Evolutionary conservation across 1,140 invertebrate species (phyloP).

Genomic region (Ladona fulva): DNA sequence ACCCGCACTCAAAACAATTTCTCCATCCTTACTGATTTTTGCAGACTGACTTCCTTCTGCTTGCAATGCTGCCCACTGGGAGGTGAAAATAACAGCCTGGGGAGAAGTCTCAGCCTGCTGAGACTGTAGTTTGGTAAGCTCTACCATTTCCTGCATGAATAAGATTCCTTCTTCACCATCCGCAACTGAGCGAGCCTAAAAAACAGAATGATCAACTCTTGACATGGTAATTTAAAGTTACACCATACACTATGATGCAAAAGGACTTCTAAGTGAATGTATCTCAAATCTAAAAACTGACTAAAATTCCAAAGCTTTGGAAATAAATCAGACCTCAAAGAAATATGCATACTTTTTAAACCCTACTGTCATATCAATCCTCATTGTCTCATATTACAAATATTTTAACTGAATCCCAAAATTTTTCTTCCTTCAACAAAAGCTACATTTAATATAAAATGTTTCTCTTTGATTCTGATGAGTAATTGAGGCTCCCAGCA

Average conservation of each 20-base stretch:
- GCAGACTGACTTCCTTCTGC: constrained; percentile 26
- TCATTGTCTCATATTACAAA: too few relatives aligned
- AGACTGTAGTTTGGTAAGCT: constrained; percentile 66
- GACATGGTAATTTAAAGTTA: constrained; percentile 14
- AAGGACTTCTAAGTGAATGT: not conserved
- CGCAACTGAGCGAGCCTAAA: constrained; percentile 67
- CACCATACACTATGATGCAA: not conserved
- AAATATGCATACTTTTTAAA: too few relatives aligned
- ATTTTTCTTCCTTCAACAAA: too few relatives aligned
- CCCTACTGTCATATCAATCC: too few relatives aligned
- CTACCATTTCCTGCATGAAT: constrained; percentile 97
- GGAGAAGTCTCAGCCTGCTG: constrained; percentile 50
- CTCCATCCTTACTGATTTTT: constrained; percentile 25
- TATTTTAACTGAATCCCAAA: too few relatives aligned
- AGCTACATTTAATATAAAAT: too few relatives aligned
- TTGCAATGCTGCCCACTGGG: not conserved
- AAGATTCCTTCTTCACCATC: constrained; percentile 86
- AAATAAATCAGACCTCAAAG: too few relatives aligned
- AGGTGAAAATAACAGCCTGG: constrained; percentile 44
- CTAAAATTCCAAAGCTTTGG: too few relatives aligned
- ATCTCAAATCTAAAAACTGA: too few relatives aligned
- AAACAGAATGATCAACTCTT: not conserved
- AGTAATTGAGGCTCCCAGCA: too few relatives aligned
- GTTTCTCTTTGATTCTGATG: too few relatives aligned
- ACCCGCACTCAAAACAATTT: constrained; percentile 58